Percentiles rank a stretch among this genome's conserved stretches.
Evolutionary conservation across 2,888 invertebrate genomes (phyloP).

Genomic region (Pecten maximus): DNA sequence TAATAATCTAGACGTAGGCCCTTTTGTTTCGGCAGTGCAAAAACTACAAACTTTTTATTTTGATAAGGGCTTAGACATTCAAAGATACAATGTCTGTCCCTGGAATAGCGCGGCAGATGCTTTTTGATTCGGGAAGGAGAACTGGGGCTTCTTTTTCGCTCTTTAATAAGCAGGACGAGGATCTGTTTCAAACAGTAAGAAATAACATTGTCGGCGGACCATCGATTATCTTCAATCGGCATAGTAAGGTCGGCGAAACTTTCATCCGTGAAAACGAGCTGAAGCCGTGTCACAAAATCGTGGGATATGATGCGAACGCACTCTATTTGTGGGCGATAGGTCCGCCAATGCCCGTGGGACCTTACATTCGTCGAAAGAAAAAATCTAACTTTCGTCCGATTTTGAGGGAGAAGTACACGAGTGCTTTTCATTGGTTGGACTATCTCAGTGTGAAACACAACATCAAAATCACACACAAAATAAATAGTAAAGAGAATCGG

Average conservation of each 20-base stretch:
- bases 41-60: constrained; percentile 53
- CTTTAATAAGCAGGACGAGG: constrained; percentile 36
- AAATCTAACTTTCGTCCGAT: constrained; percentile 57
- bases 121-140: neutral
- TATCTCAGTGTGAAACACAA: constrained; percentile 48
- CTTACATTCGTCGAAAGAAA: constrained; percentile 48
- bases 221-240: constrained; percentile 52
- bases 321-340: constrained; percentile 56
- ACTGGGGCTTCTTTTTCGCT: constrained; percentile 45
- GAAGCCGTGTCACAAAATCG: constrained; percentile 51
- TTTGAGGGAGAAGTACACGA: constrained; percentile 52
- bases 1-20: neutral
- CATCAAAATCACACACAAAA: constrained; percentile 48
- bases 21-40: constrained; percentile 51
- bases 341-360: constrained; percentile 58
- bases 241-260: constrained; percentile 49
- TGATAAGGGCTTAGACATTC: constrained; percentile 57
- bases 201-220: constrained; percentile 53
- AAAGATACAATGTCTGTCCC: constrained; percentile 57
- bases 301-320: constrained; percentile 60
- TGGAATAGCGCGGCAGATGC: constrained; percentile 50
- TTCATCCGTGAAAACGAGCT: constrained; percentile 44
- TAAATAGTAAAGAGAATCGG: constrained; percentile 51
- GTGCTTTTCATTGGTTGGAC: constrained; percentile 54
- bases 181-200: constrained; percentile 45